Evolutionary conservation across 1,140 invertebrate genomes (phyloP), one percentile per base, ranked within the genome.

Genomic region (Penaeus chinensis): DNA sequence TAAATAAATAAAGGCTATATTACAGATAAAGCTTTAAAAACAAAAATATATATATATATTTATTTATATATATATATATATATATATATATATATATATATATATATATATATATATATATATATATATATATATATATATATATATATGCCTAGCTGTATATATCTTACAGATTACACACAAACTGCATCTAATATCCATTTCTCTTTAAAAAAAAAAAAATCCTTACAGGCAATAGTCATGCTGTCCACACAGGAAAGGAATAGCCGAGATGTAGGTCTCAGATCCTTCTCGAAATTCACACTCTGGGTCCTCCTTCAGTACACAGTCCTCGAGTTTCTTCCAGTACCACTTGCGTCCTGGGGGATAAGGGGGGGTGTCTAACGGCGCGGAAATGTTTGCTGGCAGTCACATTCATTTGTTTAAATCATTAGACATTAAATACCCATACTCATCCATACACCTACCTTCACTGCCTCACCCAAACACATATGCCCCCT

Each of bases 231-330:
- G 95, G 94, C 96, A 97, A 87, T 96, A 95, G 81, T 96, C 94
- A 84, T 96, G 95, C 91, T 97, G 96, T 3, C 97, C 96, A 91
- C 96, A 98, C 92, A 97, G 97, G 92, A 97, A 97, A 85, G 87
- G 84, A 54, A 90, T 76, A 1, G 89, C 74, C 1, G 87, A 84
- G 66, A 77, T 78, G 76, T 89, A 89, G 66, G 84, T 76, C 13
- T 32, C 61, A 11, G 74, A 27, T 22, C 96, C 96, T 90, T 95
- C 94, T 5, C 96, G 92, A 91, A 96, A 97, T 82, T 94, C 94
- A 91, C 96, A 97, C 92, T 97, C 96, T 63, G 95, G 94, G 92
- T 97, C 96, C 0, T 95, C 96, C 81, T 94, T 95, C 76, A 96
- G 92, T 13, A 97, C 96, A 91, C 96, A 97, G 3, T 96, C 95